Conservation (phyloP, 2,797 vertebrate species). For the Pyrrhura leucotis region DNA sequence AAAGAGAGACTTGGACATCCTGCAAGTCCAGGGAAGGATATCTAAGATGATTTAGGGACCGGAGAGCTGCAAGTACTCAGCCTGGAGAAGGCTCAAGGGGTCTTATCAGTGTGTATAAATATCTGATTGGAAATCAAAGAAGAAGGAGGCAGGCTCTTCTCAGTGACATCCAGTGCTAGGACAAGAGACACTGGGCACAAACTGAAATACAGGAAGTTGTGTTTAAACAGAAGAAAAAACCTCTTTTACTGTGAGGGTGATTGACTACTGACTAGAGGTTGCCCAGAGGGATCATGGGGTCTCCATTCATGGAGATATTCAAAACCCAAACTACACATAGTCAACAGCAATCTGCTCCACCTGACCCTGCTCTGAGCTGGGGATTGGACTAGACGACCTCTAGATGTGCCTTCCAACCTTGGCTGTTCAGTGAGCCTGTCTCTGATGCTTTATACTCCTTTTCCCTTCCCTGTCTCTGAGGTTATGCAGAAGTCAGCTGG, state of each 20-base stretch:
- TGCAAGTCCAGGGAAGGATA: not conserved
- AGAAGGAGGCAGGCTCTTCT: not conserved
- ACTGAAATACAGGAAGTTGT: not conserved
- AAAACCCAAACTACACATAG: not conserved
- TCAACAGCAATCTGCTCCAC: not conserved
- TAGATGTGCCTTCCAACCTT: not conserved
- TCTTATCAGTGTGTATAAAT: not conserved
- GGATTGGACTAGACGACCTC: not conserved
- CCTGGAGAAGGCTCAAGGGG: not conserved
- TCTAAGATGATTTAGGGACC: not conserved
- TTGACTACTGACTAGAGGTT: not conserved
- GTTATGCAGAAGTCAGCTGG: not conserved
- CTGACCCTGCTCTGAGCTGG: not conserved
- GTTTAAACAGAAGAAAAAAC: not conserved
- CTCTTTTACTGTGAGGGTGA: not conserved
- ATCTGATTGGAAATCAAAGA: not conserved
- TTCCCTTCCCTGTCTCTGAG: not conserved
- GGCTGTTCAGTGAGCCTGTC: not conserved
- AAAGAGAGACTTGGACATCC: not conserved
- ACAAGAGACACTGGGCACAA: not conserved
- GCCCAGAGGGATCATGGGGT: not conserved
- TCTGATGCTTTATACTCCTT: not conserved
- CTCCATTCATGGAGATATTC: not conserved
- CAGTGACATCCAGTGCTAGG: not conserved
- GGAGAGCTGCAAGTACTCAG: not conserved